Evolutionary conservation across 1,140 invertebrate species (phyloP).

Genomic region (Penaeus vannamei): DNA sequence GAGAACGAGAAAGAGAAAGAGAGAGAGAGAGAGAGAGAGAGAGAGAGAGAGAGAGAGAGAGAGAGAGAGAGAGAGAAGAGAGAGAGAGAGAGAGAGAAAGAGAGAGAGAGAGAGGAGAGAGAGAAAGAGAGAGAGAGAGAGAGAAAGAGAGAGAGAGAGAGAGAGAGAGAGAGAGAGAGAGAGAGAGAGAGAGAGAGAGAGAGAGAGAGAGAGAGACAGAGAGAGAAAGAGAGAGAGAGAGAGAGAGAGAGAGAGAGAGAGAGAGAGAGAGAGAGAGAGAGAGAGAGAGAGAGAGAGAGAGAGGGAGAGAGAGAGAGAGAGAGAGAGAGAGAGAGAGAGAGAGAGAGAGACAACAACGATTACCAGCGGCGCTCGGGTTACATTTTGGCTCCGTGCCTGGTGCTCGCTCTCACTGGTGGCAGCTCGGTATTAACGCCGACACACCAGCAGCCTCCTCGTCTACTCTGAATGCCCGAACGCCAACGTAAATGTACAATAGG

Average conservation of each 20-base stretch:
- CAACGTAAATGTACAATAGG: no score
- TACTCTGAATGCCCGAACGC: no score
- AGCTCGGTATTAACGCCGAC: slow-evolving; percentile 52
- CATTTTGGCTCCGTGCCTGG: slow-evolving; percentile 50
- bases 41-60: not conserved
- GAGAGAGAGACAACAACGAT: slow-evolving; percentile 47
- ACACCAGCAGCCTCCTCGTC: not conserved
- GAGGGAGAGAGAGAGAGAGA: slow-evolving; percentile 38
- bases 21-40: slow-evolving; percentile 26
- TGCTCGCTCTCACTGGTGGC: slow-evolving; percentile 51
- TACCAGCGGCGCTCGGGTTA: slow-evolving; percentile 55
- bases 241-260: not conserved
- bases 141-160: slow-evolving; percentile 38
- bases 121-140: slow-evolving; percentile 38
- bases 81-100: not conserved
- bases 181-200: slow-evolving; percentile 9
- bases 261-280: not conserved
- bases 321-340: slow-evolving; percentile 40
- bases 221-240: not conserved
- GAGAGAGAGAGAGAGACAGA: not conserved
- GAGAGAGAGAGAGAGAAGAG: not conserved
- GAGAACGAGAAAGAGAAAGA: no score
- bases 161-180: slow-evolving; percentile 37
- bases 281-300: slow-evolving; percentile 27
- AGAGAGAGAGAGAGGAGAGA: slow-evolving; percentile 36